A percentile compares a stretch with the other conserved stretches of the same genome.
Evolutionary conservation across 2,113 vertebrate genomes (phyloP).

Genomic region (Bothrops jararaca): DNA sequence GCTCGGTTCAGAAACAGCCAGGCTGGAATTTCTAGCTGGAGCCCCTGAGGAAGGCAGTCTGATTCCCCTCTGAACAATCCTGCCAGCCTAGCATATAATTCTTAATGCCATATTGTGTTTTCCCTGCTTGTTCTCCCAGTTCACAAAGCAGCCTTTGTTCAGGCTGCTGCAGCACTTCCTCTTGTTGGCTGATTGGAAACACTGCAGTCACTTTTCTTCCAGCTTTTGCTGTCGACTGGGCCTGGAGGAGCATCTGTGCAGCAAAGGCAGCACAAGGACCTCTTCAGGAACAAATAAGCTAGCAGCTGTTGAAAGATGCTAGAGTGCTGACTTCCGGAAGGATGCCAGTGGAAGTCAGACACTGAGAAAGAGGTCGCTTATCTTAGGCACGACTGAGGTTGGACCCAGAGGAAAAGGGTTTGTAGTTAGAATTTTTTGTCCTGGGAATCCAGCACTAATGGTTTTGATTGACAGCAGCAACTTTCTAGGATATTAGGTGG

Average conservation of each 20-base stretch:
- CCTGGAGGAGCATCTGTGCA: neutral
- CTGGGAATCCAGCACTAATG: neutral
- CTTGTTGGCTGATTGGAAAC: neutral
- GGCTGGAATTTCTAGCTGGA: constrained; percentile 39
- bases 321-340: neutral
- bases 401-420: neutral
- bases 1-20: neutral
- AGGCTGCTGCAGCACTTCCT: neutral
- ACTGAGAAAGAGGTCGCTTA: neutral
- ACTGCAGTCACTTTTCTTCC: rapidly evolving
- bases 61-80: neutral
- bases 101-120: constrained; percentile 14
- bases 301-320: neutral
- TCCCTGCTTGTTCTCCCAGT: neutral
- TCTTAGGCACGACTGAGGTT: neutral
- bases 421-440: neutral
- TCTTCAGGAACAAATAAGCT: neutral
- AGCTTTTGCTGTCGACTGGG: neutral
- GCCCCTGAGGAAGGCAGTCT: neutral
- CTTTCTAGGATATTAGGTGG: neutral
- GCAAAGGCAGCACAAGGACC: neutral
- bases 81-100: neutral
- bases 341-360: neutral
- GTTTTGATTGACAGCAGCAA: neutral
- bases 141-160: constrained; percentile 29